phyloP scores from a whole-genome alignment of 2,113 vertebrate species.

The Chaetorhynchus papuensis region DNA sequence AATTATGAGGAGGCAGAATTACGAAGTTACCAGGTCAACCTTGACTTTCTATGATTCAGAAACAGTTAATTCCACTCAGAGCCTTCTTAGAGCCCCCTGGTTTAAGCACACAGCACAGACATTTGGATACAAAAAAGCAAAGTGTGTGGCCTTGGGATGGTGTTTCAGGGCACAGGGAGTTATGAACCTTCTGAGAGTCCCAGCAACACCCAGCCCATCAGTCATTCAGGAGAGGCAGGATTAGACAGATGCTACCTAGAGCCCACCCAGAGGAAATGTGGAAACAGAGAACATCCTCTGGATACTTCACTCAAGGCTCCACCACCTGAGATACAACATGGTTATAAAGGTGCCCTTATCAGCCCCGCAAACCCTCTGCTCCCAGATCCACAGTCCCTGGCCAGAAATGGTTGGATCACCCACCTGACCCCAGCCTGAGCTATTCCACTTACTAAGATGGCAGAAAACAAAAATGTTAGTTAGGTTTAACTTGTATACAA shows the following conservation, averaged over 20 bases:
- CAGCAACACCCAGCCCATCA: background rate
- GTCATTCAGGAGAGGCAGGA: background rate
- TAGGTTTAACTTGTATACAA: background rate
- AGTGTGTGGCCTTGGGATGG: background rate
- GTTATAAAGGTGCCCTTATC: background rate
- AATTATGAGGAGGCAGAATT: background rate
- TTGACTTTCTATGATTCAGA: background rate
- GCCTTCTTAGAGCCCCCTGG: background rate
- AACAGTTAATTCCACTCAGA: background rate
- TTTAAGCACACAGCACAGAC: background rate
- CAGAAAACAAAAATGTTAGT: background rate
- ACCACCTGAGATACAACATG: rapidly evolving
- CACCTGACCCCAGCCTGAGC: background rate
- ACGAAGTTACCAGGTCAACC: background rate
- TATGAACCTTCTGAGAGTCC: background rate
- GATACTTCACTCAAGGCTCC: background rate
- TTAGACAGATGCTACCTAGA: background rate
- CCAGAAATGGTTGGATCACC: background rate
- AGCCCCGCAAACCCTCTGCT: background rate
- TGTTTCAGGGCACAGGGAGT: background rate
- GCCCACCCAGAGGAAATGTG: background rate
- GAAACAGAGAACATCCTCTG: background rate
- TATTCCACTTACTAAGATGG: background rate
- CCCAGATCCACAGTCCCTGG: background rate
- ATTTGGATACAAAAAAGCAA: background rate